Percentiles rank a stretch among this genome's conserved stretches.
Conservation (phyloP, 2,888 invertebrate genomes). For the Cosmorhoe ocellata region DNA sequence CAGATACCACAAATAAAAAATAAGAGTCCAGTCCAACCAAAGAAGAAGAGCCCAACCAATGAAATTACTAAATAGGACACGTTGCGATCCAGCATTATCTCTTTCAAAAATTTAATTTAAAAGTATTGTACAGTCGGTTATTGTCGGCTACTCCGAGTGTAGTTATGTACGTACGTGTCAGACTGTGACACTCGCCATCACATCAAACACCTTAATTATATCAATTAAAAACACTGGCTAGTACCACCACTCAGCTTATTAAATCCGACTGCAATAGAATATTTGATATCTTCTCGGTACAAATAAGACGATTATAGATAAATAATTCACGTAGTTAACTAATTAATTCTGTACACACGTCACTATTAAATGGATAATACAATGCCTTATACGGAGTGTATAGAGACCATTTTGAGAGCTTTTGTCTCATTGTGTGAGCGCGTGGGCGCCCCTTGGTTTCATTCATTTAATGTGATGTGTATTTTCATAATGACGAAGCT, state of each 20-base stretch:
- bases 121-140: too few species aligned
- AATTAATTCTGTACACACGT: slow-evolving; percentile 32
- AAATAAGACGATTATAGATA: slow-evolving; percentile 9
- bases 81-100: too few species aligned
- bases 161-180: slow-evolving; percentile 30
- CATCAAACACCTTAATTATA: slow-evolving; percentile 56
- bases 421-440: slow-evolving; percentile 63
- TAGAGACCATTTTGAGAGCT: slow-evolving; percentile 57
- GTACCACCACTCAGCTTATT: slow-evolving; percentile 50
- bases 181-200: slow-evolving; percentile 43
- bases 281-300: slow-evolving; percentile 48
- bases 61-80: too few species aligned
- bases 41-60: too few species aligned
- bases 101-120: too few species aligned
- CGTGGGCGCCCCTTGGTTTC: slow-evolving; percentile 73
- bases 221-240: slow-evolving; percentile 56
- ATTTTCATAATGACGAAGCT: slow-evolving; percentile 67
- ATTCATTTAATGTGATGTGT: slow-evolving; percentile 66
- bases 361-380: slow-evolving; percentile 32
- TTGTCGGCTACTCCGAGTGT: too few species aligned
- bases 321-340: slow-evolving; percentile 5
- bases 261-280: slow-evolving; percentile 57
- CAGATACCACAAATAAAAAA: too few species aligned
- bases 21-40: too few species aligned
- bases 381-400: slow-evolving; percentile 46